Conservation (phyloP, 2,888 invertebrate species). For the Hartigia nigra region DNA sequence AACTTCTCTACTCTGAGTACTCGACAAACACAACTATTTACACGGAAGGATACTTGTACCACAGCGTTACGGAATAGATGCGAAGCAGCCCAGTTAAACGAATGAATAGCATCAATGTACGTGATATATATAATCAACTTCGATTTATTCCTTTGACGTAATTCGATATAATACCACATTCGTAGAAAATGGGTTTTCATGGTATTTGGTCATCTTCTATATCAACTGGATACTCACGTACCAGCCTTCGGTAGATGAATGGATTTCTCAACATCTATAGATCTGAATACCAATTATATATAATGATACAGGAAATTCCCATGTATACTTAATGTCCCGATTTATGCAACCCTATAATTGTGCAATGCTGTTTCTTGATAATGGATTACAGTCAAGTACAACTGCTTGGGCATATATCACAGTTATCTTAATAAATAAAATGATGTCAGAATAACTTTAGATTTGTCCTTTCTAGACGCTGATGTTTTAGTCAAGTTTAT, state of each 20-base stretch:
- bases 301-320: too few relatives aligned
- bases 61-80: not conserved
- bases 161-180: not conserved
- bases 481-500: slow-evolving; percentile 18
- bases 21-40: too few relatives aligned
- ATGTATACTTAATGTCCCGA: too few relatives aligned
- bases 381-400: too few relatives aligned
- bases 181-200: not conserved
- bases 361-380: too few relatives aligned
- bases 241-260: not conserved
- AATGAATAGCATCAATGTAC: not conserved
- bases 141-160: not conserved
- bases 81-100: not conserved
- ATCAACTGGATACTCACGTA: too few relatives aligned
- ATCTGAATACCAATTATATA: too few relatives aligned
- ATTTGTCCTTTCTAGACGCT: not conserved
- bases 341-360: too few relatives aligned
- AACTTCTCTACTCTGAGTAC: not conserved
- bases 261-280: too few relatives aligned
- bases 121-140: not conserved
- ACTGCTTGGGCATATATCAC: not conserved
- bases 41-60: too few relatives aligned
- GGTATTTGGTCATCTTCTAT: too few relatives aligned
- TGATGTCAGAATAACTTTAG: not conserved
- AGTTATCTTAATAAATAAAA: not conserved